phyloP scores from a whole-genome alignment of 2,797 vertebrate genomes.

The Anguilla obscura region DNA sequence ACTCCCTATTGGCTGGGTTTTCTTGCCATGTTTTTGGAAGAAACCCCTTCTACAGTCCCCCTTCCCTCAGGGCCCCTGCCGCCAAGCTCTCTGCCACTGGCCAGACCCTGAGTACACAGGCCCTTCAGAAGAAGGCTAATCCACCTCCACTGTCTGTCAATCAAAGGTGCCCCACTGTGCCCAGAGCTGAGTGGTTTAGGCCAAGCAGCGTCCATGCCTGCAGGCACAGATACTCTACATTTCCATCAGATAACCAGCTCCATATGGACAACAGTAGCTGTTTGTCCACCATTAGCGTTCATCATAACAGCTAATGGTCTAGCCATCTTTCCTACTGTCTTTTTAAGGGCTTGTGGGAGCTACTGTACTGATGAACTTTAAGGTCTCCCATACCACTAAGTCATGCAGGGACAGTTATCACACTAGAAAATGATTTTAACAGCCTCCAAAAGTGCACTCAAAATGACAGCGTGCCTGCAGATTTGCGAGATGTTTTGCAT shows the following conservation, averaged over 20 bases:
- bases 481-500: neutral
- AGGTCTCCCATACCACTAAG: neutral
- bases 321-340: neutral
- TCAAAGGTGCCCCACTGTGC: neutral
- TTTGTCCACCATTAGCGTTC: neutral
- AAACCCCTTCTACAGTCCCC: neutral
- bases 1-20: neutral
- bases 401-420: neutral
- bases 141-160: neutral
- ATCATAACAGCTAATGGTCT: neutral
- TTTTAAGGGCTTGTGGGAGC: neutral
- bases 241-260: neutral
- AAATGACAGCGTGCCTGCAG: neutral
- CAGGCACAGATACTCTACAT: neutral
- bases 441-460: neutral
- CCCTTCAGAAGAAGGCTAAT: slow-evolving; percentile 2
- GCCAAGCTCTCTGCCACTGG: neutral
- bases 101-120: neutral
- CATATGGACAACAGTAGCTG: neutral
- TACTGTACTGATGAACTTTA: neutral
- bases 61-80: neutral
- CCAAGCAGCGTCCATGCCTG: neutral
- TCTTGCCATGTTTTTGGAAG: neutral
- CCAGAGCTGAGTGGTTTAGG: neutral
- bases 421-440: neutral